These are phyloP conservation scores for Ostrea edulis DNA, from an alignment of 1,140 invertebrate genomes.

Conservation along the genomic window DNA sequence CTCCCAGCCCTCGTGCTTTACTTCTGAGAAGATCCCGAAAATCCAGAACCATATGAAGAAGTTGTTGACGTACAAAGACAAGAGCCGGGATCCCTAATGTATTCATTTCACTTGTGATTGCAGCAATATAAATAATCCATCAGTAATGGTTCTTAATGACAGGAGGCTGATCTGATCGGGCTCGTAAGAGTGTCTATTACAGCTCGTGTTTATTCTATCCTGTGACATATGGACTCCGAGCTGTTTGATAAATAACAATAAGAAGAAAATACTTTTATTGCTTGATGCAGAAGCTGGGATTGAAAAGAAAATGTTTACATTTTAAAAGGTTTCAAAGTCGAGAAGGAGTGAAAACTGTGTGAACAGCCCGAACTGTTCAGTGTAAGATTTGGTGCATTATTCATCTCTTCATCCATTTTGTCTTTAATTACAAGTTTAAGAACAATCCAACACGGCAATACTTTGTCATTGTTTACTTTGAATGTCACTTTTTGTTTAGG, in stretches of 20 bases:
- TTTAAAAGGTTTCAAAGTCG: conserved; percentile 17
- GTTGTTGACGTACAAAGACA: conserved; percentile 18
- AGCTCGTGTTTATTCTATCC: conserved; percentile 19
- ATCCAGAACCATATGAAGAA: not conserved
- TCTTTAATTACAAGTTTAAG: not conserved
- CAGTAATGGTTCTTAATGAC: conserved; percentile 30
- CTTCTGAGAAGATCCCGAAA: conserved; percentile 10
- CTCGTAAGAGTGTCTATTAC: not conserved
- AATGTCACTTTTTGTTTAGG: not conserved
- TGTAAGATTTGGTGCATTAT: not conserved
- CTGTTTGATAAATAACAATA: conserved; percentile 38
- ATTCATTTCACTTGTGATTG: conserved; percentile 35
- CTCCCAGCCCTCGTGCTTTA: not conserved
- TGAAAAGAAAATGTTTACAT: conserved; percentile 24
- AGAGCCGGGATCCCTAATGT: not conserved
- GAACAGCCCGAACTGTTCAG: not conserved
- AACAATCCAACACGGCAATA: not conserved
- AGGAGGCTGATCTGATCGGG: conserved; percentile 24
- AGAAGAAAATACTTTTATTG: conserved; percentile 23
- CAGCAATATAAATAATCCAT: conserved; percentile 25
- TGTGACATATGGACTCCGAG: not conserved
- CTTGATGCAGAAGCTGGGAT: conserved; percentile 19
- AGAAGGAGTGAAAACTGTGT: not conserved
- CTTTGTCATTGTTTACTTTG: not conserved
- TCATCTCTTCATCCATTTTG: not conserved